phyloP scores from a whole-genome alignment of 2,888 invertebrate genomes.

The Dryadula phaetusa region DNA sequence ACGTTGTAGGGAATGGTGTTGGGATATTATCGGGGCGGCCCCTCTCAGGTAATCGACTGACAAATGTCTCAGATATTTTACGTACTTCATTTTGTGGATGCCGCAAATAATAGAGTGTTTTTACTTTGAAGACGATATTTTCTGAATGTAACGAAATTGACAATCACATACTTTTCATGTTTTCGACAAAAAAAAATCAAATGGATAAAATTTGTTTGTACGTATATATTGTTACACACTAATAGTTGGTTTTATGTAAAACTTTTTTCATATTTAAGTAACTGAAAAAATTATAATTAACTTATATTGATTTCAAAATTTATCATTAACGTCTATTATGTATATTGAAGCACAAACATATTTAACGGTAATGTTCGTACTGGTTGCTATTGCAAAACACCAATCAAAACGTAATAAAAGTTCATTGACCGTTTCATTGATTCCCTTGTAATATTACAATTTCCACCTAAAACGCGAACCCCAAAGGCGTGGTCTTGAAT shows the following conservation, averaged over 20 bases:
- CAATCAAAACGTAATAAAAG: conserved; percentile 24
- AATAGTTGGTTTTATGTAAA: too few species aligned
- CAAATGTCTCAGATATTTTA: conserved; percentile 82
- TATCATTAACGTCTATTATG: too few species aligned
- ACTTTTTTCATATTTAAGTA: too few species aligned
- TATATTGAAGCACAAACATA: too few species aligned
- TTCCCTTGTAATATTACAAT: conserved; percentile 43
- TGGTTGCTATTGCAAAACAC: neutral
- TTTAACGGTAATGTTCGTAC: too few species aligned
- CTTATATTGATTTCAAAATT: too few species aligned
- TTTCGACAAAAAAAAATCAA: neutral
- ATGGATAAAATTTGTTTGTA: neutral
- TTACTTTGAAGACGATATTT: conserved; percentile 39
- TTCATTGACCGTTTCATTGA: conserved; percentile 34
- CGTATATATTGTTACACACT: too few species aligned
- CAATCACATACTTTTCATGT: neutral
- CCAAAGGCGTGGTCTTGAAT: conserved; percentile 59
- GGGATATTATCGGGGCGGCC: conserved; percentile 70
- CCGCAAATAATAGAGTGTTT: conserved; percentile 57
- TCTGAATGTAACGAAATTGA: conserved; percentile 19
- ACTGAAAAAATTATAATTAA: too few species aligned
- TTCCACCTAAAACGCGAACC: conserved; percentile 42
- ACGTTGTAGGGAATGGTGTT: conserved; percentile 64
- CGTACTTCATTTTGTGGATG: conserved; percentile 78
- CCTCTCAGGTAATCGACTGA: conserved; percentile 82